Base-by-base conservation (phyloP, 2,797 vertebrate species). In the Enteromius paludinosus region DNA sequence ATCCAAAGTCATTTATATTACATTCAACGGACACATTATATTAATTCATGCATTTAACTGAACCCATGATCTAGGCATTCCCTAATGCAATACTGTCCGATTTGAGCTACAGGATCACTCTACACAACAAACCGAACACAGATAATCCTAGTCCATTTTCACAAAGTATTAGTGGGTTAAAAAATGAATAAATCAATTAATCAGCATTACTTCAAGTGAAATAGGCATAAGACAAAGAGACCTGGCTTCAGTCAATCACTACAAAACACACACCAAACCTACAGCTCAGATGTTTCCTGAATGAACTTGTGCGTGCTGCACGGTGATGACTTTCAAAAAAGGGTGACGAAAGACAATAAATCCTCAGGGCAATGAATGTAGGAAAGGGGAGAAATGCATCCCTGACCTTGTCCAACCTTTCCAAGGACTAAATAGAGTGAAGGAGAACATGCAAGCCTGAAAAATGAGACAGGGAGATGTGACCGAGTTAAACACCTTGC, bases 311-410 rank as follows among this genome's bases (percentile, higher is more conserved):
- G 77, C 62, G 20, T 11, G 38, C 17, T n/a, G n/a, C 47, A 70
- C 10, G 12, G 20, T 66, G 68, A 65, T 1, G 20, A 74, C 43
- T 65, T 25, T 41, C 30, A 10, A 28, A 72, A 77, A 72, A 47
- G 47, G 7, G 56, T 73, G 74, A 78, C 11, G 73, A 82, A 66
- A 82, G 84, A 74, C 68, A 43, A 54, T 73, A 33, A 30, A 68
- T 79, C 81, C 81, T 54, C 15, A 30, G 12, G 15, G 49, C 52
- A 61, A 82, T 74, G 61, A 66, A 68, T 78, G 28, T 61, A 35
- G 64, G 43, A 54, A 65, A 76, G 79, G 20, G 33, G 33, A 78
- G 25, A 49, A 35, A 52, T 75, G 49, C 38, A 28, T 72, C 69
- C 47, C 14, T 49, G 68, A 78, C 72, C 78, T 33, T 59, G 62